Conservation (phyloP, 2,113 vertebrate species). For the Stictonetta naevosa region DNA sequence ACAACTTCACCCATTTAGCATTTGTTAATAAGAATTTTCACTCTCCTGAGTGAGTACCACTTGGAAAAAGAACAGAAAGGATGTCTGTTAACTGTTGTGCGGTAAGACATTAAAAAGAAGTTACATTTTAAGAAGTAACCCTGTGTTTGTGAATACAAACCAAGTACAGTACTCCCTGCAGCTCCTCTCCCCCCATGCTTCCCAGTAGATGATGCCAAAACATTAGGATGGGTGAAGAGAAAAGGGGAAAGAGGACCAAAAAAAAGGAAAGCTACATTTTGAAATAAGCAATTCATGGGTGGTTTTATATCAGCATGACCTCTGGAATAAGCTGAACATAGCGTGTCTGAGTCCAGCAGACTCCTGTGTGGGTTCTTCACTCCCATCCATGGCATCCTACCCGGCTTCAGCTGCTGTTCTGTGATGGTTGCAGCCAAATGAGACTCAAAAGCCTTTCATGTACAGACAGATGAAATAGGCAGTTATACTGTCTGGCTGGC, state of each 20-base stretch:
- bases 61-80: background rate
- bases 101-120: background rate
- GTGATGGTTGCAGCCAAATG: slow-evolving; percentile 50
- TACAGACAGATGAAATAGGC: slow-evolving; percentile 59
- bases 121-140: background rate
- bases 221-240: background rate
- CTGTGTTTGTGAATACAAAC: background rate
- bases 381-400: background rate
- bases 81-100: background rate
- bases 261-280: background rate
- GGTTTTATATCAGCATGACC: background rate
- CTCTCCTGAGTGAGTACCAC: background rate
- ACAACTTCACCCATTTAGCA: background rate
- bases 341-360: background rate
- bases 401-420: background rate
- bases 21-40: background rate
- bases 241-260: background rate
- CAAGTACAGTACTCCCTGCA: background rate
- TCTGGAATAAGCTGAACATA: background rate
- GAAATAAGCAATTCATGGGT: background rate
- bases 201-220: background rate
- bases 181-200: background rate
- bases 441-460: slow-evolving; percentile 69
- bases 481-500: slow-evolving; percentile 71
- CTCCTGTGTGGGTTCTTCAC: background rate